Base-by-base conservation (phyloP, 2,797 vertebrate genomes). In the Malurus splendens region DNA sequence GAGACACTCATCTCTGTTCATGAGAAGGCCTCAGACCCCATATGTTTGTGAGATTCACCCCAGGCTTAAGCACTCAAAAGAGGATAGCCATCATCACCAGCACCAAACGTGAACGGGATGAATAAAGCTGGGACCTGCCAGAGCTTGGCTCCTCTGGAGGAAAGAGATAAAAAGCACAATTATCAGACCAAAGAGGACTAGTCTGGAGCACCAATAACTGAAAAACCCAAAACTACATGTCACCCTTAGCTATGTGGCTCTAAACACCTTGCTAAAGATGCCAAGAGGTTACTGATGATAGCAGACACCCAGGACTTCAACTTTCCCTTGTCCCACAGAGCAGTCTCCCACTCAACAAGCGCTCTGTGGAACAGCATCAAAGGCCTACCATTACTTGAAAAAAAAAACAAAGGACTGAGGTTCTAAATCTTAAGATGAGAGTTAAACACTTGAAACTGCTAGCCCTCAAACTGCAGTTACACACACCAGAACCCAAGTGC, bases 321-420 rank as follows among this genome's bases (percentile, higher is more conserved):
- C 24, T 7, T 33, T 20, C 51, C 39, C 56, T 13, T 25, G 45
- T 54, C 36, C 33, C 33, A 44, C 20, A 28, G 38, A 71, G 45
- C 20, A 8, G n/a, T 6, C 39, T 57, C 56, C 51, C 33, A 33
- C 14, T 57, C 24, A 55, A 20, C 42, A 33, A 0, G 0, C 6
- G 25, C 23, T 44, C 57, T 55, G 6, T 8, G 3, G 28, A 48
- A 54, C 36, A 77, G 39, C 38, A 79, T 8, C 59, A 86, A 55
- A 66, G 14, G 23, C 19, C 14, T 52, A 45, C 1, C 2, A 9
- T 10, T 33, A 32, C 36, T 32, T n/a, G 1, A 12, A 52, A 48
- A 50, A 25, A 36, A 36, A 36, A 50, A 6, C 3, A 0, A 48
- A 14, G 11, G 28, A 48, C 13, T 38, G 23, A 67, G 13, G 39